Base-by-base conservation (phyloP, 2,797 vertebrate species). In the Gymnopithys bicolor region DNA sequence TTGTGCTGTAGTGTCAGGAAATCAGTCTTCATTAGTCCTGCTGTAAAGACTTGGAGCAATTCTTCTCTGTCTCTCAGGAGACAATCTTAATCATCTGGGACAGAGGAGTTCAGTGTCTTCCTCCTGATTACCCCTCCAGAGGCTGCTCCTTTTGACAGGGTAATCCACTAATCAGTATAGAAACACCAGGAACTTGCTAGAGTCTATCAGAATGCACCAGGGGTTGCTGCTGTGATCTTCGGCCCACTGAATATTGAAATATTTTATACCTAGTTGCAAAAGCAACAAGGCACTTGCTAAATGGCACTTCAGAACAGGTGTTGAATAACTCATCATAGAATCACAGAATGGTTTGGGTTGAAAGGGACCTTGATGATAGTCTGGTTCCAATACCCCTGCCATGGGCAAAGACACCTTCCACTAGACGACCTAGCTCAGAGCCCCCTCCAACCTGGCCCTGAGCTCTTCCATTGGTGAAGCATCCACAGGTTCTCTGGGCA, bases 1-100 rank as follows among this genome's bases (percentile, higher is more conserved):
- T 43, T 37, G 24, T 33, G 55, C 76, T 81, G 52, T 33, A 71
- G 69, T 69, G 88, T 69, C n/a, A 52, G 62, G 79, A 71, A 78
- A 95, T 93, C 79, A 39, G 55, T 91, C 85, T 86, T 95, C 92
- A 92, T 96, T 96, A 93, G 58, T 60, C 62, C 53, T 89, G 64
- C 79, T 69, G 63, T 69, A 63, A 79, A 66, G 69, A 37, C 41
- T 53, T 68, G 73, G 55, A 94, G 62, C 62, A 30, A 75, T 94
- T 85, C 71, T 87, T 87, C 94, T 91, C 48, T 71, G 37, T 81
- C 89, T 89, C 46, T 84, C 48, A 52, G 37, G 51, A 94, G 63
- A 90, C 52, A 30, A 35, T 39, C 71, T 93, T 96, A 95, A 95
- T 95, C 92, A 95, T 91, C 56, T 69, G 66, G 62, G 91, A 71